Evolutionary conservation across 2,113 vertebrate genomes (phyloP), one percentile per base, ranked within the genome.

Genomic region (Fregetta grallaria): DNA sequence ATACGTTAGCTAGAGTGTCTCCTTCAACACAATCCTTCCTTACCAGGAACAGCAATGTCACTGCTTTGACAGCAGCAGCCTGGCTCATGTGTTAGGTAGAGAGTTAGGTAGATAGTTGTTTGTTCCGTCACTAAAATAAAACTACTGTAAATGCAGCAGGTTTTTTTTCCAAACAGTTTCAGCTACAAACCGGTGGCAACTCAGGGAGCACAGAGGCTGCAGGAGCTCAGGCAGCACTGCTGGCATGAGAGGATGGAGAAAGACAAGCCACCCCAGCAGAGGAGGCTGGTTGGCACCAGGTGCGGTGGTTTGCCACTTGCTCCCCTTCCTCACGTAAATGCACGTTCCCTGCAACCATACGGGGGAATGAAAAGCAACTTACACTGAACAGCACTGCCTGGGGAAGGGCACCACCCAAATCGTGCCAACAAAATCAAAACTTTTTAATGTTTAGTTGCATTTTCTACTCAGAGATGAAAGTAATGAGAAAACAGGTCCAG

Each of bases 271-370:
- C 3, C 1, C 10, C 32, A 65, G 53, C 3, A 2, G 15, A 71
- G 38, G 22, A 77, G 13, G 10, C 30, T 83, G 55, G 30, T 1
- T 65, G 55, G n/a, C 53, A 68, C 5, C 38, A 61, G 9, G 18
- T 2, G 4, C 9, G 9, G 40, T 18, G 26, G 36, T 87, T 67
- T 77, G 11, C 9, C 79, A 86, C 9, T 7, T 18, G 0, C 49
- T 44, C 47, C 32, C 11, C 30, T 44, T 92, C 40, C 30, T 80
- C 50, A 10, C 1, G 5, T 22, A 77, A 16, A 44, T 1, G 3
- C 17, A 44, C 0, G 1, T 17, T 73, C 13, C 13, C 11, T 29
- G 36, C 3, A 4, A 47, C 23, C 3, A 1, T 13, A 38, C 3
- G 3, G 23, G 11, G 10, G 19, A 38, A 53, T 0, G 6, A 73